Evolutionary conservation across 2,113 vertebrate genomes (phyloP).

Genomic region (Rutilus rutilus): DNA sequence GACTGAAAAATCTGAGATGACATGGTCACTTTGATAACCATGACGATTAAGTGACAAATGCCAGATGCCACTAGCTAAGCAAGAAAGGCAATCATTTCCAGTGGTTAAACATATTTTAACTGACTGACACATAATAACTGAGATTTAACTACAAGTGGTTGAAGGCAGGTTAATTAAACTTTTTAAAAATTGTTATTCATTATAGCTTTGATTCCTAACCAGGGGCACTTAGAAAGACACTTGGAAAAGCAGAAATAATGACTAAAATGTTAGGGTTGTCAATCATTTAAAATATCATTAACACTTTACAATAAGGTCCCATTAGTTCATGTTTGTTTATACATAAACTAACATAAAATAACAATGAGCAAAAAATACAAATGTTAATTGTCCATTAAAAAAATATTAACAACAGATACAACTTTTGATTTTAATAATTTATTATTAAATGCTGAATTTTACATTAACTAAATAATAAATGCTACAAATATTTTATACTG

Average conservation of each 20-base stretch:
- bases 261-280: background rate
- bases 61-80: too few relatives aligned
- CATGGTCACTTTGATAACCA: background rate
- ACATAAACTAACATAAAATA: background rate
- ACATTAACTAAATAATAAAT: too few relatives aligned
- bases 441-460: too few relatives aligned
- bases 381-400: too few relatives aligned
- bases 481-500: background rate
- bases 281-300: background rate
- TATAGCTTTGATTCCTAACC: background rate
- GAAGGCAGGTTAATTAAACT: too few relatives aligned
- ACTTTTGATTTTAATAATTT: too few relatives aligned
- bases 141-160: background rate
- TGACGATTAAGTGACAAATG: background rate
- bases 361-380: too few relatives aligned
- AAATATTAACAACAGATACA: too few relatives aligned
- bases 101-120: background rate
- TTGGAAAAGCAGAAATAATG: background rate
- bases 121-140: background rate
- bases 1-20: background rate
- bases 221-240: background rate
- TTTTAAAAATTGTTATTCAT: background rate
- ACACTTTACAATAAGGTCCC: background rate
- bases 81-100: background rate
- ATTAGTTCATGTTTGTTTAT: background rate